Evolutionary conservation across 2,888 invertebrate species (phyloP).

Genomic region (Peribatodes rhomboidaria): DNA sequence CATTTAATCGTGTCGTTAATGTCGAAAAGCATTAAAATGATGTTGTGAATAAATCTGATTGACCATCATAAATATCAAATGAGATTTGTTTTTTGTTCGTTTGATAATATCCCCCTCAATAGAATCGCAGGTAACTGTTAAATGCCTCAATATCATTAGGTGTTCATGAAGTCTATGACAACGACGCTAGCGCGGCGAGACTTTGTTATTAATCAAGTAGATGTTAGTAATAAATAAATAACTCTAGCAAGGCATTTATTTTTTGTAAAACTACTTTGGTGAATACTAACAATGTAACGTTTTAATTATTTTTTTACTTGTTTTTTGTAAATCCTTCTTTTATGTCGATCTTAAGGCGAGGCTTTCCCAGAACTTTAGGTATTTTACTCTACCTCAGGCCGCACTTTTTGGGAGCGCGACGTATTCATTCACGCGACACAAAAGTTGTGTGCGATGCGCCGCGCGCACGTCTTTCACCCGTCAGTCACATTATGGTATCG

Average conservation of each 20-base stretch:
- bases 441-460: too few relatives aligned
- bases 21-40: conserved; percentile 29
- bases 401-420: too few relatives aligned
- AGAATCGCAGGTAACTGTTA: conserved; percentile 15
- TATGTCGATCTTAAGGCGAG: too few relatives aligned
- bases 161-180: background rate
- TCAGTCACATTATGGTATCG: too few relatives aligned
- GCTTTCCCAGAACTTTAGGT: too few relatives aligned
- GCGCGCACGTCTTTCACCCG: too few relatives aligned
- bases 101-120: conserved; percentile 1
- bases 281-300: background rate
- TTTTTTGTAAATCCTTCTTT: background rate
- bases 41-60: conserved; percentile 22
- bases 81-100: conserved; percentile 6
- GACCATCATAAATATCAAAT: conserved; percentile 21
- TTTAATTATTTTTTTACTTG: too few relatives aligned
- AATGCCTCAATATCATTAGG: conserved; percentile 2
- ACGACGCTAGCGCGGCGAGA: too few relatives aligned
- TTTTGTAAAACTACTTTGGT: conserved; percentile 8
- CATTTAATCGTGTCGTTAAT: conserved; percentile 37
- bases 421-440: too few relatives aligned
- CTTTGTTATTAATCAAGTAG: background rate
- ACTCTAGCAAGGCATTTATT: background rate
- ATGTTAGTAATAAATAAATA: conserved; percentile 6
- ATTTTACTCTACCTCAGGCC: too few relatives aligned